These are phyloP conservation scores for Toxostoma redivivum DNA, from an alignment of 2,113 vertebrate species.

Conservation along the genomic window DNA sequence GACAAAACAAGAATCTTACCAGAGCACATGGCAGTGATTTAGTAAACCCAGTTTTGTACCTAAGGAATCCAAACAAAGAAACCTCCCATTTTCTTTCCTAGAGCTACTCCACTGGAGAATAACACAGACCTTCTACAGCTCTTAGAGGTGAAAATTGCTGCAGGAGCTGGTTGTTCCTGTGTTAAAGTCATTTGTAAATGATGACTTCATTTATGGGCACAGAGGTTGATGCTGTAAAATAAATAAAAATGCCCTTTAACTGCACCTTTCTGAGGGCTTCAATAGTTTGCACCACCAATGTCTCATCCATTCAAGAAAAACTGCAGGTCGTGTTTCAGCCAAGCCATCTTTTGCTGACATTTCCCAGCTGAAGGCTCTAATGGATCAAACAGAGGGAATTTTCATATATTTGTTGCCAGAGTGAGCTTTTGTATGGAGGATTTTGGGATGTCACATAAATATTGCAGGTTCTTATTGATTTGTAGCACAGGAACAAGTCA, in stretches of 20 bases:
- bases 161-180: neutral
- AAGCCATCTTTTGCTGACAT: neutral
- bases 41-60: neutral
- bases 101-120: neutral
- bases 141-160: neutral
- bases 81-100: neutral
- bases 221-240: neutral
- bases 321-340: neutral
- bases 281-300: neutral
- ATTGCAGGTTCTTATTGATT: constrained; percentile 17
- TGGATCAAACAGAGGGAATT: neutral
- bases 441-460: constrained; percentile 28
- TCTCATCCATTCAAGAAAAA: constrained; percentile 29
- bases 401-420: neutral
- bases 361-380: constrained; percentile 2
- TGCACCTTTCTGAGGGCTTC: neutral
- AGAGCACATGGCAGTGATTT: neutral
- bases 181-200: neutral
- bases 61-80: neutral
- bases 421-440: neutral
- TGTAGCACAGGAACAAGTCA: neutral
- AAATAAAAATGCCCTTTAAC: constrained; percentile 11
- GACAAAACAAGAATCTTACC: neutral
- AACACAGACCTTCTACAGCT: neutral
- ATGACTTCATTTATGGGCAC: neutral